Evolutionary conservation across 37 sponge, comb jelly and placozoan species (phyloP).

Genomic region (Lycopodina hypogea): DNA sequence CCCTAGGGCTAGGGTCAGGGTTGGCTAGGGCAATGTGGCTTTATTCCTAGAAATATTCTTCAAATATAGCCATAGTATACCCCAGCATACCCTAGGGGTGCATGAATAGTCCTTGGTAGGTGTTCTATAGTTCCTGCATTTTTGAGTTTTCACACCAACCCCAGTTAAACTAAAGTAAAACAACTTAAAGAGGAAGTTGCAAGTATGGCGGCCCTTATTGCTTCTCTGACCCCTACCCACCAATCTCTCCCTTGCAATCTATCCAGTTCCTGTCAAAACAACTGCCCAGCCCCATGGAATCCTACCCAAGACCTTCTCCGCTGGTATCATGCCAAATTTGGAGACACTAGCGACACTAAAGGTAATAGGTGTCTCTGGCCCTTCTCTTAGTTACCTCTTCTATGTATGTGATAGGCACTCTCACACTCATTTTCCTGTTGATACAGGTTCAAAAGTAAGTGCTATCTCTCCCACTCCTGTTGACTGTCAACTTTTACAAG

Average conservation of each 20-base stretch:
- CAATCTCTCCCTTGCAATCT: constrained; percentile 2
- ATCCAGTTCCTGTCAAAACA: constrained; percentile 4
- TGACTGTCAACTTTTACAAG: neutral
- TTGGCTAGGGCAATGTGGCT: no score
- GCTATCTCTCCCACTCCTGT: constrained; percentile 30
- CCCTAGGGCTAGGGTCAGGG: no score
- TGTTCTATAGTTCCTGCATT: neutral
- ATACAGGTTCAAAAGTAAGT: constrained; percentile 46
- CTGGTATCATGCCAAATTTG: constrained; percentile 68
- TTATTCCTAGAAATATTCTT: no score
- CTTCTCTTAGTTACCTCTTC: constrained; percentile 46
- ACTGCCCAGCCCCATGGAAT: constrained; percentile 18
- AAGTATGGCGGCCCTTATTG: constrained; percentile 36
- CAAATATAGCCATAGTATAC: no score
- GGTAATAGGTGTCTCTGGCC: constrained; percentile 66
- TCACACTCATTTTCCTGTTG: constrained; percentile 40
- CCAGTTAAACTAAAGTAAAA: constrained; percentile 12
- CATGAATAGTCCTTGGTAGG: no score
- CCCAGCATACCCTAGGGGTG: no score
- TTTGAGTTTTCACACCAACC: neutral
- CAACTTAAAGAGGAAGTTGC: constrained; percentile 37
- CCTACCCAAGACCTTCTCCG: constrained; percentile 34
- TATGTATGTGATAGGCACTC: constrained; percentile 30
- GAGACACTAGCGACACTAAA: constrained; percentile 32
- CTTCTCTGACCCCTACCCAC: constrained; percentile 19